Base-by-base conservation (phyloP, 2,888 invertebrate genomes). In the Philaethria dido region DNA sequence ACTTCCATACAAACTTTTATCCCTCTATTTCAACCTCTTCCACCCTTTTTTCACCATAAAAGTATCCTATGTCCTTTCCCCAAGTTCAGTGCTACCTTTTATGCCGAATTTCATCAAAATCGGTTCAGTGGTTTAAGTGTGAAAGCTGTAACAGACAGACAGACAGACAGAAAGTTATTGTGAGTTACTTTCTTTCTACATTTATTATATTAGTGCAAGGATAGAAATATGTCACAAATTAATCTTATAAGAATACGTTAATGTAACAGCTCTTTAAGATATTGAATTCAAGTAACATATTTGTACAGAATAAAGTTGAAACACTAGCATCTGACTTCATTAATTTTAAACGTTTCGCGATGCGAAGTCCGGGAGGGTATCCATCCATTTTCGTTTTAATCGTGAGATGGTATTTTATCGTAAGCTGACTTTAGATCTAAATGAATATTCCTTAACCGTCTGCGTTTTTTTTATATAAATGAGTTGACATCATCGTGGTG, bases 331-430 rank as follows among this genome's bases (percentile, higher is more conserved):
- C 62, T 62, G 68, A 64, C 52, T 62, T 71, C 71, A 73, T 72
- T 72, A 72, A 73, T 72, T n/a, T 72, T 71, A 70, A 72, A 68
- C 70, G 60, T 44, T 60, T 45, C 33, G 44, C 64, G 66, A 63
- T 48, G 69, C 60, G 62, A 65, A 48, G 64, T 67, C 70, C 69
- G 66, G 66, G 47, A 45, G 69, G 66, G 66, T 64, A 65, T 65
- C 68, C 64, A 55, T 63, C 63, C 63, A 54, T 39, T 59, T 68
- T 66, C 63, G 59, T 39, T 59, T 68, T 66, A 55, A 68, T 70
- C 72, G 65, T 73, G 69, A 66, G 67, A 64, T 65, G 73, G 73
- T 71, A 73, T 73, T 69, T 68, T 67, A 71, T 72, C 70, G 68
- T 64, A 67, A 69, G 71, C 68, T 68, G 70, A 70, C 72, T 70